Base-by-base conservation (phyloP, 2,797 vertebrate species). In the Coilia nasus region DNA sequence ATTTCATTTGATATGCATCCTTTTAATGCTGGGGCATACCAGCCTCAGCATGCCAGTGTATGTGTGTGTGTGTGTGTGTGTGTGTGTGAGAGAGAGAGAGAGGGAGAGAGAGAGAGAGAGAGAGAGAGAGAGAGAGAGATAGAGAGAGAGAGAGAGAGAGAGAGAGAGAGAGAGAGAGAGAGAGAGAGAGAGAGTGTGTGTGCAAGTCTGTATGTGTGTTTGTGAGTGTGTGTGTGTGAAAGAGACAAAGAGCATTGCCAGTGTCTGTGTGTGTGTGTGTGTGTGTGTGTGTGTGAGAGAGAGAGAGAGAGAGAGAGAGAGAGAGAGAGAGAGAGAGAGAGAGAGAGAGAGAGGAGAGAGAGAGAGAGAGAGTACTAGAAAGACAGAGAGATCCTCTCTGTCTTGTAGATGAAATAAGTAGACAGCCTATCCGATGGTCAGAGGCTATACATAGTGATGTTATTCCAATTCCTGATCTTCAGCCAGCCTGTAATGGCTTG, bases 1-100 rank as follows among this genome's bases (percentile, higher is more conserved):
- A 92, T 93, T 93, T 92, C 89, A 94, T 90, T 88, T 85, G 92
- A 93, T 92, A 90, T 85, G 88, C 87, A 86, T 87, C 85, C 82
- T 88, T n/a, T n/a, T 88, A 83, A 87, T 82, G 57, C 46, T 81
- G 84, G 9, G 54, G 82, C 56, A 82, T 82, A 54, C 41, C 50
- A 59, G 56, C 35, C 25, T 60, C 28, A 31, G 82, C 54, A 35
- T 35, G 31, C 28, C 67, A 75, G 15, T 57, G 17, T 35, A 17
- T 57, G 50, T 56, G 28, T 50, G 44, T 54, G 21, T n/a, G 14
- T 46, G 19, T 81, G 80, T 81, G 80, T 50, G 83, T 5, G 84
- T 54, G 19, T 81, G 78, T 46, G 44, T 46, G 78, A 47, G 78
- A 21, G 78, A 21, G 78, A 21, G 78, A 21, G 78, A 25, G 46